Evolutionary conservation across 2,113 vertebrate species (phyloP), one percentile per base, ranked within the genome.

Genomic region (Chaetura pelagica): DNA sequence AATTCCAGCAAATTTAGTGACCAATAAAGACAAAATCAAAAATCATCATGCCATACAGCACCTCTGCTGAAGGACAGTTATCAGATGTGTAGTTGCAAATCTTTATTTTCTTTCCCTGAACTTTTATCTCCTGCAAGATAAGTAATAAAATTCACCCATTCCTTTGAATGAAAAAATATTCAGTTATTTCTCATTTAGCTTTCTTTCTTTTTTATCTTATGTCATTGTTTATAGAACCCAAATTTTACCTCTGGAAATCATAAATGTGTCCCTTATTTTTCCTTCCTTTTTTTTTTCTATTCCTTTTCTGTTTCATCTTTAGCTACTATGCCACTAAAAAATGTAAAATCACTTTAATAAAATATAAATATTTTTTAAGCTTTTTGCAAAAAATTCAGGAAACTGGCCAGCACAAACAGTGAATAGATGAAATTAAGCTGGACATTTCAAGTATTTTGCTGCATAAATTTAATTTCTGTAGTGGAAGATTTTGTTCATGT

Each of bases 231-330:
- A 6, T 35, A 24, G n/a, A 57, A 58, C 2, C 34, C 66, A 20
- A 61, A 57, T 71, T 68, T 81, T 81, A 44, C 10, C 20, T 73
- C 40, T n/a, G n/a, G n/a, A n/a, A n/a, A n/a, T n/a, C n/a, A n/a
- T 32, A 57, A 69, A 42, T 24, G 6, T n/a, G 48, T 69, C 1
- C 2, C 1, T 49, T 68, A 7, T 54, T 54, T 44, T 59, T 2
- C 2, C 12, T 48, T 2, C 2, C 12, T 38, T 12, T 7, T 40
- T 72, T 34, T 26, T 35, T 5, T 0, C 9, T 49, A 42, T 15
- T 4, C 2, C 3, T 8, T 12, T 24, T 6, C 9, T 78, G 8
- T 7, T 61, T 74, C 4, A 32, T 38, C 7, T 34, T 23, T 55
- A 55, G 2, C 10, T 77, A 52, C 24, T 67, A 4, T 14, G 26